Evolutionary conservation across 2,888 invertebrate genomes (phyloP), one percentile per base, ranked within the genome.

Genomic region (Zaprionus bogoriensis): DNA sequence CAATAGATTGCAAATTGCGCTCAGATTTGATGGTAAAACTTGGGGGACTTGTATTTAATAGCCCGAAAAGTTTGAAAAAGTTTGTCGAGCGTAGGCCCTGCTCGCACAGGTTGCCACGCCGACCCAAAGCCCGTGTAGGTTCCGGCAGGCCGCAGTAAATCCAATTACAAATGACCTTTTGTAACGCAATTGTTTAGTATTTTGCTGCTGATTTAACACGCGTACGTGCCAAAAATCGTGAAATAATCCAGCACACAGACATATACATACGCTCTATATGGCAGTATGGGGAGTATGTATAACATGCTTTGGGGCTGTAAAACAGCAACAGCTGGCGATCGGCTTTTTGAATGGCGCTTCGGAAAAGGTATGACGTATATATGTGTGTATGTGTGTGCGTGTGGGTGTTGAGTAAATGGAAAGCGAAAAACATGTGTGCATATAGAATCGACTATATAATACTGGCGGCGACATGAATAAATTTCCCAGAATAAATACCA

Each of bases 401-500:
- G 27, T 27, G 9, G 9, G n/a, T 30, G 4, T 10, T 30, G 2
- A 4, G 30, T 30, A 30, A 30, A 30, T 30, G 30, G 0, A 30
- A 30, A 30, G 30, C 30, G 12, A 32, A 14, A 30, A 32, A 14
- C 30, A 32, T 32, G 14, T 32, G 30, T 30, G 39, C 20, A 45
- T 45, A 47, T 47, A 41, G 44, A 23, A 39, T n/a, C n/a, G n/a
- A 41, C 32, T 41, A 41, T 22, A 41, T 19, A 9, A n/a, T 17
- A 39, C 10, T 20, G 19, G 4, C 30, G 53, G 14, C 41, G 25
- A 50, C 19, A 67, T 51, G 28, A 32, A 57, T 42, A 55, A 42
- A 67, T 71, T 71, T 74, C 74, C 67, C 50, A 71, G 74, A 74
- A 74, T 67, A 67, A 61, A 67, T 73, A 54, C 22, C 54, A 57